phyloP scores from a whole-genome alignment of 2,797 vertebrate genomes.

The Apodemus agrarius region DNA sequence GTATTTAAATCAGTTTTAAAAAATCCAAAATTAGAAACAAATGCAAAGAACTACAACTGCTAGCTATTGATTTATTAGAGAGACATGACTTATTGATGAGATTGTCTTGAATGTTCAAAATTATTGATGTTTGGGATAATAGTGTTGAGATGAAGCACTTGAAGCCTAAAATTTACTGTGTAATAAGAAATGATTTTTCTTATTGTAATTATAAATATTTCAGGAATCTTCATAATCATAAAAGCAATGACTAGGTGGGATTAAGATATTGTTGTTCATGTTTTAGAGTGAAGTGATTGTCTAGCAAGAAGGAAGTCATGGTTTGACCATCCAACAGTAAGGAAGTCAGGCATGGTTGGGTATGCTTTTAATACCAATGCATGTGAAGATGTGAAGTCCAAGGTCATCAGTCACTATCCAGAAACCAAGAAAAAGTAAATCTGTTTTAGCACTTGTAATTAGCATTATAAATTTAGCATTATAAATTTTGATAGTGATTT shows the following conservation, averaged over 20 bases:
- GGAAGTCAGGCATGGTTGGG: too few species aligned
- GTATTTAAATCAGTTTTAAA: background rate
- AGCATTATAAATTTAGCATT: background rate
- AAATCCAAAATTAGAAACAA: background rate
- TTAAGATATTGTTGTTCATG: background rate
- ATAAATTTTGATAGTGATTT: background rate
- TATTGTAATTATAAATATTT: conserved; percentile 48
- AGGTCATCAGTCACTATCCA: background rate
- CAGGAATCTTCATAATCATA: background rate
- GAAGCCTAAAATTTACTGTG: background rate
- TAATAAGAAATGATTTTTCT: background rate
- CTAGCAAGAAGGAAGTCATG: background rate
- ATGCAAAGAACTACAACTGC: background rate
- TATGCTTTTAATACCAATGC: background rate
- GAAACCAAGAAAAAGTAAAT: background rate
- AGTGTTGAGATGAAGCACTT: conserved; percentile 26
- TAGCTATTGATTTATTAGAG: conserved; percentile 8
- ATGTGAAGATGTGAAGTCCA: background rate
- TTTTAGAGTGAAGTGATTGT: background rate
- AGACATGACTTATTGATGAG: background rate
- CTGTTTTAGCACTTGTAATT: background rate
- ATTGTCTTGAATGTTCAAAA: conserved; percentile 36
- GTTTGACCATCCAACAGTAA: too few species aligned
- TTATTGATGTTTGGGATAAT: background rate
- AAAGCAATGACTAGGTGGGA: background rate